Percentiles rank a stretch among this genome's conserved stretches.
These are phyloP conservation scores for Spisula subtruncata DNA, from an alignment of 2,888 invertebrate genomes.

Conservation along the genomic window DNA sequence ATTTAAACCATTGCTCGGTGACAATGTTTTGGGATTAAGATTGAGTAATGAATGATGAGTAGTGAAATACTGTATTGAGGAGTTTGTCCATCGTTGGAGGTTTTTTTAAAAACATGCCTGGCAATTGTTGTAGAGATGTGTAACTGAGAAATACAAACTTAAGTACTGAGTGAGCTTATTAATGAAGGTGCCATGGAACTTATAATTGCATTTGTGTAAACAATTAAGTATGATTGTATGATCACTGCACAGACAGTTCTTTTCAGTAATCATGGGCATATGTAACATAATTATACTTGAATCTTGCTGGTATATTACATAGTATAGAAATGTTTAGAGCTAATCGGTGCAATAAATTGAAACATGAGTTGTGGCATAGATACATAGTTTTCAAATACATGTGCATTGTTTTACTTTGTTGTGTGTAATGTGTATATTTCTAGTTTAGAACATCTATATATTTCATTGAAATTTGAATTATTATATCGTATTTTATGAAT, in stretches of 20 bases:
- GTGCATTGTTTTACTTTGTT: not conserved
- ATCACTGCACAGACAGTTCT: not conserved
- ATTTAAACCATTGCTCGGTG: not conserved
- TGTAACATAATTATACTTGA: not conserved
- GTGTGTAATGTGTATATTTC: not conserved
- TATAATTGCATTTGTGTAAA: not conserved
- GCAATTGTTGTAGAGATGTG: not conserved
- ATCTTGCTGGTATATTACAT: not conserved
- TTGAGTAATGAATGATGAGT: not conserved
- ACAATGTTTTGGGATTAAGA: not conserved
- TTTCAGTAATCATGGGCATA: not conserved
- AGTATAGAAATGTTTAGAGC: not conserved
- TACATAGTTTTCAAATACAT: not conserved
- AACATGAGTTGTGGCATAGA: slow-evolving; percentile 21
- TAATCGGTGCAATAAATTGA: slow-evolving; percentile 4
- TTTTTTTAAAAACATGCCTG: not conserved
- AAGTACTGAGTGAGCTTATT: not conserved
- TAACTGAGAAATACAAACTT: not conserved
- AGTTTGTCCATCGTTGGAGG: not conserved
- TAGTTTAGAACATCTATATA: not conserved
- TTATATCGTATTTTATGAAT: not conserved
- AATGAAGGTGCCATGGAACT: not conserved
- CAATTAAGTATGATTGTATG: not conserved
- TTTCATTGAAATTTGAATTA: not conserved
- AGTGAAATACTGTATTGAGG: not conserved